Base-by-base conservation (phyloP, 2,113 vertebrate genomes). In the Poeciliopsis turrubarensis region DNA sequence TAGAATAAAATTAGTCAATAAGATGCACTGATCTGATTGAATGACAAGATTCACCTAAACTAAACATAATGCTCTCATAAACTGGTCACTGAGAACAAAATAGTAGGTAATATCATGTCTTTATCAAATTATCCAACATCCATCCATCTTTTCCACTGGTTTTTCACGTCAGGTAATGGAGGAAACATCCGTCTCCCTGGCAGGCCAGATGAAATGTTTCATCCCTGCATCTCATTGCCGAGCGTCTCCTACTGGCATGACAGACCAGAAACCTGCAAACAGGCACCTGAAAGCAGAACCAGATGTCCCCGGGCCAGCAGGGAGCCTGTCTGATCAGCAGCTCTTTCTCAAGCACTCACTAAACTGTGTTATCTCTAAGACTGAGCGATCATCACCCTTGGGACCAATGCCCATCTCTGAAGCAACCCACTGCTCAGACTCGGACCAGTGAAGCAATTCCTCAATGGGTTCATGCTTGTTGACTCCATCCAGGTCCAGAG, bases 1-100 rank as follows among this genome's bases (percentile, higher is more conserved):
- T 86, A 62, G 85, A 83, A 88, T 65, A 80, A 37, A 74, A 73
- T 25, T 74, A 63, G 65, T 90, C 65, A 89, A 62, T 84, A 84
- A 62, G 74, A 10, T 6, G 65, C 37, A 1, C 77, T 31, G 9
- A 60, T n/a, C 60, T n/a, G 57, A 70, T 25, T 10, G 70, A 87
- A 67, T 47, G 0, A 66, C 80, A 54, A 30, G 65, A 75, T 44
- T 83, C 2, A 54, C 19, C 4, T 84, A 67, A 31, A 0, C 25
- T n/a, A 25, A 26, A 0, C 17, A 10, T 68, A 27, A 22, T 19
- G 7, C 19, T 19, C 14, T 6, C 44, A 47, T 19, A 47, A 47
- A 47, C 1, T 47, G 17, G 4, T 47, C 19, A 47, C 44, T 3
- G n/a, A 3, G 2, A 0, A 57, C 22, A 25, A 57, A 54, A 9